A percentile compares a stretch with the other conserved stretches of the same genome.
These are phyloP conservation scores for Cynopterus brachyotis DNA, from an alignment of 2,113 vertebrate species.

Conservation along the genomic window DNA sequence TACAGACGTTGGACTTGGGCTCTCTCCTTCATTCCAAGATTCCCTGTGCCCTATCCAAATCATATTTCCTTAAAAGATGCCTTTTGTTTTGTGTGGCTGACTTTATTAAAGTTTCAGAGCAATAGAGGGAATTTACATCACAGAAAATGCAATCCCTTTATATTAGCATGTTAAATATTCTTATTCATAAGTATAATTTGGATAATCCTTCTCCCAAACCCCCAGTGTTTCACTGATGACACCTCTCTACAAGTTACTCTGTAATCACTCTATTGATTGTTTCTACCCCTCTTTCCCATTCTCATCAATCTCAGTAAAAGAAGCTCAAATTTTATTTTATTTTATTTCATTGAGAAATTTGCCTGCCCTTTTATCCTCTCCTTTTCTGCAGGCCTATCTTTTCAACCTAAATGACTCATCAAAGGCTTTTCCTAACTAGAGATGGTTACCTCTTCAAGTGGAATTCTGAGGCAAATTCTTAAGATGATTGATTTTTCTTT, in stretches of 20 bases:
- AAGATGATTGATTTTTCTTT: not conserved
- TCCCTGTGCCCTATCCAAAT: too few relatives aligned
- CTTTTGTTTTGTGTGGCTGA: not conserved
- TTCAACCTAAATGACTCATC: not conserved
- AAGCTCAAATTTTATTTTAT: not conserved
- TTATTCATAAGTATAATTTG: not conserved
- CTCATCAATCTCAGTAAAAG: not conserved
- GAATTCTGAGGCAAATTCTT: not conserved
- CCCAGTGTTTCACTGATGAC: too few relatives aligned
- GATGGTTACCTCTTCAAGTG: not conserved
- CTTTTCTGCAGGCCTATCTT: not conserved
- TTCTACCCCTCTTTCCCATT: not conserved
- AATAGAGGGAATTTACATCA: not conserved
- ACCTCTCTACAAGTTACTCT: not conserved
- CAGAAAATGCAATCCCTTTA: not conserved
- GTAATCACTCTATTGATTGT: not conserved
- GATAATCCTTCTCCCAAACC: too few relatives aligned
- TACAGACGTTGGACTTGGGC: not conserved
- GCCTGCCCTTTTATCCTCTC: not conserved
- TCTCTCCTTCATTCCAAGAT: not conserved
- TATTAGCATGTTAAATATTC: not conserved
- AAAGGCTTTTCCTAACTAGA: not conserved
- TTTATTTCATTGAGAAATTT: not conserved
- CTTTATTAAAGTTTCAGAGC: not conserved
- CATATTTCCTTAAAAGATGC: not conserved